phyloP scores from a whole-genome alignment of 2,113 vertebrate genomes.

The Beaufortia kweichowensis region DNA sequence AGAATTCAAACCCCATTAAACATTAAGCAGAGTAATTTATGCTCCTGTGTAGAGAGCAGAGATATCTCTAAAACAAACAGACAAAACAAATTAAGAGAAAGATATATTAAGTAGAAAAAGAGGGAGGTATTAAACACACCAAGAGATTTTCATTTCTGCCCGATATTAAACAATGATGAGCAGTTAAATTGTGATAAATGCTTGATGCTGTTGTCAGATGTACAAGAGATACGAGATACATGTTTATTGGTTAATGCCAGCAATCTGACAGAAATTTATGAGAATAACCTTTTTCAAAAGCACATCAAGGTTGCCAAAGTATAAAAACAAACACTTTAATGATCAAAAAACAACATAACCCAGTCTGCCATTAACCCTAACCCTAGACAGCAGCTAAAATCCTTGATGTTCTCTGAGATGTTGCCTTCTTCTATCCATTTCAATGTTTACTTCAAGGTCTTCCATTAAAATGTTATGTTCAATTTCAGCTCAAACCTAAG shows the following conservation, averaged over 20 bases:
- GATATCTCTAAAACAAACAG: slow-evolving; percentile 49
- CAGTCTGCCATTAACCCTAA: neutral
- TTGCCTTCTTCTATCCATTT: neutral
- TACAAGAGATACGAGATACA: neutral
- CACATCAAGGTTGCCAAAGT: neutral
- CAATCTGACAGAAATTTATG: slow-evolving; percentile 7
- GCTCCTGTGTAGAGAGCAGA: slow-evolving; percentile 47
- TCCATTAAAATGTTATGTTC: slow-evolving; percentile 44
- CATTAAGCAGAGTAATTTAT: slow-evolving; percentile 52
- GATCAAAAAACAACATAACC: neutral
- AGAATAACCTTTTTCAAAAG: neutral
- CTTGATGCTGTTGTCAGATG: neutral
- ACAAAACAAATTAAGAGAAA: slow-evolving; percentile 44
- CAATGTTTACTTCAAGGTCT: slow-evolving; percentile 28
- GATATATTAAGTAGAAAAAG: slow-evolving; percentile 44
- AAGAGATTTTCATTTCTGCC: slow-evolving; percentile 16
- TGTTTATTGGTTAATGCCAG: neutral
- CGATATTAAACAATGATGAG: slow-evolving; percentile 33
- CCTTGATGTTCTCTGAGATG: neutral
- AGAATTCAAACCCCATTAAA: slow-evolving; percentile 57
- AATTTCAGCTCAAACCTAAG: slow-evolving; percentile 37
- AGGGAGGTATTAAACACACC: slow-evolving; percentile 12
- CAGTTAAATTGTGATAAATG: slow-evolving; percentile 24
- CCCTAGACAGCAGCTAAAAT: neutral
- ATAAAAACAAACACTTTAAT: slow-evolving; percentile 24